Percentiles rank a stretch among this genome's conserved stretches.
These are phyloP conservation scores for Thalpophila matura DNA, from an alignment of 2,888 invertebrate genomes.

Conservation along the genomic window DNA sequence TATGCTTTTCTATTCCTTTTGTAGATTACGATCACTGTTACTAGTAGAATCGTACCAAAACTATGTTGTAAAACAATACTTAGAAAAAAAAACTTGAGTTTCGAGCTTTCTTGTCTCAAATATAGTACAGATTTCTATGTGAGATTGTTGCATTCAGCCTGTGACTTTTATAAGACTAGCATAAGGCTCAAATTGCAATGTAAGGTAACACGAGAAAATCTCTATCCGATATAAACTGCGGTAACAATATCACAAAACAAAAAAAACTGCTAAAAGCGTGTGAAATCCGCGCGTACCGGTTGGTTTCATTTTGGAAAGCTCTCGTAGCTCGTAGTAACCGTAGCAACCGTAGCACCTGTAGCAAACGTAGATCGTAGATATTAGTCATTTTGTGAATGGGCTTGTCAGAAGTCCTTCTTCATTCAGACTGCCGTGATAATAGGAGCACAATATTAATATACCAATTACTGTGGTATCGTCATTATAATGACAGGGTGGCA, in stretches of 20 bases:
- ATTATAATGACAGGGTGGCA: too few relatives aligned
- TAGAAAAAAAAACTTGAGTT: too few relatives aligned
- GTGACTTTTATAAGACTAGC: not conserved
- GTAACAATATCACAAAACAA: conserved; percentile 42
- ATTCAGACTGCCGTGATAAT: too few relatives aligned
- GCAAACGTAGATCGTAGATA: not conserved
- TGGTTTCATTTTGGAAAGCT: conserved; percentile 27
- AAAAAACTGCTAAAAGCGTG: conserved; percentile 42
- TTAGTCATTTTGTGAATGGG: not conserved
- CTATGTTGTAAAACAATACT: conserved; percentile 11
- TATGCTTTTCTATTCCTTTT: conserved; percentile 17
- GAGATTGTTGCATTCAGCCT: not conserved
- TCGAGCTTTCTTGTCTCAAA: not conserved
- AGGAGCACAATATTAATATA: too few relatives aligned
- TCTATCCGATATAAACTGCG: conserved; percentile 14
- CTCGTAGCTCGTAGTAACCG: conserved; percentile 16
- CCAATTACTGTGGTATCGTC: too few relatives aligned
- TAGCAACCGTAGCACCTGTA: conserved; percentile 22
- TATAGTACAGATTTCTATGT: not conserved
- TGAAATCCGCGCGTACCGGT: conserved; percentile 23
- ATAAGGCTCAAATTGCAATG: conserved; percentile 11
- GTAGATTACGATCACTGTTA: not conserved
- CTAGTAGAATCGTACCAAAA: not conserved
- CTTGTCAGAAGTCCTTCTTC: not conserved
- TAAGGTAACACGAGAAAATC: conserved; percentile 2